A percentile compares a stretch with the other conserved stretches of the same genome.
Evolutionary conservation across 2,888 invertebrate genomes (phyloP).

Genomic region (Horisme vitalbata): DNA sequence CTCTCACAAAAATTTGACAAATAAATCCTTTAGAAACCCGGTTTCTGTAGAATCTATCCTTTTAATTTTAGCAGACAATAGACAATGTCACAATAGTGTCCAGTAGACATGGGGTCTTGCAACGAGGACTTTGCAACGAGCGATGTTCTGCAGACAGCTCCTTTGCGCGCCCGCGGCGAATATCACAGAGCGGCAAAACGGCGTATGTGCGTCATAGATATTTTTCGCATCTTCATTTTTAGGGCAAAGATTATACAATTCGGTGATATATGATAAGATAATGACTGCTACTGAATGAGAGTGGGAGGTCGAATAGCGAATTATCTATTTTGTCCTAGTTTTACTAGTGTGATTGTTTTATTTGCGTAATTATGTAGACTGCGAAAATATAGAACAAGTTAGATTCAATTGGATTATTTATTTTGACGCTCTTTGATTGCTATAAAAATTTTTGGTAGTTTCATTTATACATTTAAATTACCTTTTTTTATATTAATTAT

Average conservation of each 20-base stretch:
- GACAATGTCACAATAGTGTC: constrained; percentile 34
- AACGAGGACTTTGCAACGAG: constrained; percentile 32
- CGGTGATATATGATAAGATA: constrained; percentile 35
- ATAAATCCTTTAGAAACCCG: constrained; percentile 27
- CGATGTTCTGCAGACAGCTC: constrained; percentile 26
- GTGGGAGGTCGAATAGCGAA: constrained; percentile 27
- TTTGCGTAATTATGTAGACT: constrained; percentile 1
- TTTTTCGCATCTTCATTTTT: constrained; percentile 28
- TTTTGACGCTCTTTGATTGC: too few relatives aligned
- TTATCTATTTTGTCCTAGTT: constrained; percentile 32
- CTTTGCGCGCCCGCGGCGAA: constrained; percentile 17
- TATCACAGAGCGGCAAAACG: constrained; percentile 32
- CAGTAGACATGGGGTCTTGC: constrained; percentile 34
- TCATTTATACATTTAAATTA: too few relatives aligned
- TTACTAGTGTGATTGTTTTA: constrained; percentile 10
- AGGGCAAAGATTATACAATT: constrained; percentile 32
- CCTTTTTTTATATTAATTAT: too few relatives aligned
- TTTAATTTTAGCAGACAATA: constrained; percentile 33
- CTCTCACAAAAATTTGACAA: constrained; percentile 21
- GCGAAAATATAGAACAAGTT: neutral
- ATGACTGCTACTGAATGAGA: constrained; percentile 29
- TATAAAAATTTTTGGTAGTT: too few relatives aligned
- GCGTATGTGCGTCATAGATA: constrained; percentile 35
- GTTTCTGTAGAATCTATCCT: constrained; percentile 32
- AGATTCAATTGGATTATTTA: neutral